Evolutionary conservation across 2,888 invertebrate genomes (phyloP).

Genomic region (Endomychus coccineus): DNA sequence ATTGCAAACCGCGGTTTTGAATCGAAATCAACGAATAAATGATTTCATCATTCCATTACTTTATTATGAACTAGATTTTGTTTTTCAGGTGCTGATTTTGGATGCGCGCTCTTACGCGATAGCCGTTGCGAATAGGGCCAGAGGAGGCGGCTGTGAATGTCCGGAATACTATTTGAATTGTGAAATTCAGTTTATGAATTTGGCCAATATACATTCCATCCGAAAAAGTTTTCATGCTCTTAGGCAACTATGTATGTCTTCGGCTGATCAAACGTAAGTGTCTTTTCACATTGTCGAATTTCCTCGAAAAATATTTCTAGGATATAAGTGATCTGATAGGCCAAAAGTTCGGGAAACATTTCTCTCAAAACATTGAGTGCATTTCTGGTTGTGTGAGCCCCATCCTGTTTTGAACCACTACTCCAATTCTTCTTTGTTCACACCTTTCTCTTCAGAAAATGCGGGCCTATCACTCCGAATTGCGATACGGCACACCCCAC

Average conservation of each 20-base stretch:
- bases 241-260: constrained; percentile 68
- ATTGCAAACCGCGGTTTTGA: no score
- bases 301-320: background rate
- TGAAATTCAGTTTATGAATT: constrained; percentile 94
- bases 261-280: constrained; percentile 68
- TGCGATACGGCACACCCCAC: no score
- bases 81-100: constrained; percentile 70
- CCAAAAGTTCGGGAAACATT: background rate
- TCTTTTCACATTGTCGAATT: background rate
- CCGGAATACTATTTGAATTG: constrained; percentile 91
- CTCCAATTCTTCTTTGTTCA: no score
- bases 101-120: constrained; percentile 95
- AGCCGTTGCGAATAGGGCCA: constrained; percentile 91
- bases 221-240: constrained; percentile 87
- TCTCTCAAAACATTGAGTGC: no score
- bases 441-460: no score
- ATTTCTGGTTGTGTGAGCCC: no score
- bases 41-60: no score
- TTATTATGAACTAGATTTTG: constrained; percentile 8
- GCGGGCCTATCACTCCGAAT: no score
- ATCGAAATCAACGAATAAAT: no score
- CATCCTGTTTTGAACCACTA: no score
- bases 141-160: constrained; percentile 96
- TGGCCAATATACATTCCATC: constrained; percentile 96
- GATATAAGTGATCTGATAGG: background rate